phyloP scores from a whole-genome alignment of 1,140 invertebrate species.

The Trichonephila inaurata region DNA sequence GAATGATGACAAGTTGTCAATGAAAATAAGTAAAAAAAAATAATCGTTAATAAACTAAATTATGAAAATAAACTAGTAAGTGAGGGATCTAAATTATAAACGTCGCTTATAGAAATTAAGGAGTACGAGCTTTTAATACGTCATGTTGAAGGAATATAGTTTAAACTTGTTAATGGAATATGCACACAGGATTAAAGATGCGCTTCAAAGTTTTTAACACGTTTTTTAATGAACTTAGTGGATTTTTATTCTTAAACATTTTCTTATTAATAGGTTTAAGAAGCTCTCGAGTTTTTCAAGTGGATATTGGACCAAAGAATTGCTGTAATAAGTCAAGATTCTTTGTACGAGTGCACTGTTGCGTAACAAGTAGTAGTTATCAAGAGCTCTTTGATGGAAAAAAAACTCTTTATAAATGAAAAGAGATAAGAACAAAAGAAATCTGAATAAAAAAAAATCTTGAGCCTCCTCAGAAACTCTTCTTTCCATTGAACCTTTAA shows the following conservation, averaged over 20 bases:
- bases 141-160: too few relatives aligned
- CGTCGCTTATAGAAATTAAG: too few relatives aligned
- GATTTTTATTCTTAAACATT: neutral
- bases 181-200: neutral
- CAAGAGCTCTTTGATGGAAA: neutral
- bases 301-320: neutral
- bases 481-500: constrained; percentile 23
- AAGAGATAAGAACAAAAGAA: constrained; percentile 3
- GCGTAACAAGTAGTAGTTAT: neutral
- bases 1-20: too few relatives aligned
- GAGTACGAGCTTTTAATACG: too few relatives aligned
- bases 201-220: neutral
- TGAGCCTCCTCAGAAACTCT: neutral
- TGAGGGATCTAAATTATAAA: too few relatives aligned
- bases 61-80: too few relatives aligned
- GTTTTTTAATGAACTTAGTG: neutral
- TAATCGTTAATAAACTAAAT: too few relatives aligned
- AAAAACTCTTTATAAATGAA: neutral
- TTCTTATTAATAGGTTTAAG: neutral
- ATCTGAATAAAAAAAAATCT: neutral
- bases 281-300: neutral
- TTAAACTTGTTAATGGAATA: too few relatives aligned
- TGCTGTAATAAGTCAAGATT: neutral
- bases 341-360: neutral
- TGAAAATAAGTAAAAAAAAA: too few relatives aligned